Conservation (phyloP, 1,140 invertebrate genomes). For the Trypoxylus dichotomus region DNA sequence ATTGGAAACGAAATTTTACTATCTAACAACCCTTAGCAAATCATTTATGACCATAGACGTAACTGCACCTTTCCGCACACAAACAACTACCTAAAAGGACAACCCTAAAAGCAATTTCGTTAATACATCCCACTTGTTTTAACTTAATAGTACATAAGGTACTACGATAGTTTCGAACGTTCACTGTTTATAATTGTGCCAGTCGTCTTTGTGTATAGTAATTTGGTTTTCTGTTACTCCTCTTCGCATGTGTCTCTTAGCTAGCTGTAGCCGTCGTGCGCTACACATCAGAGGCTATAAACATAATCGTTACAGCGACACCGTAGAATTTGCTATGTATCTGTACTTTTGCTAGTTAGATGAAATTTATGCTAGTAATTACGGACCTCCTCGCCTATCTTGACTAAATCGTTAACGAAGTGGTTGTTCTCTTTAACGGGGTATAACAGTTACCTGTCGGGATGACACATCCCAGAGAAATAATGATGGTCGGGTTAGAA, state of each 20-base stretch:
- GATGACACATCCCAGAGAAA: neutral
- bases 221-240: too few relatives aligned
- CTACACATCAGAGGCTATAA: slow-evolving; percentile 32
- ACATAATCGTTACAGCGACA: slow-evolving; percentile 40
- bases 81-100: too few relatives aligned
- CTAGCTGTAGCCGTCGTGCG: neutral
- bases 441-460: neutral
- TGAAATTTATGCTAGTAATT: slow-evolving; percentile 17
- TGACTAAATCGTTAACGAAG: slow-evolving; percentile 11
- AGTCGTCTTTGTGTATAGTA: neutral
- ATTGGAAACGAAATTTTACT: too few relatives aligned
- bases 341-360: slow-evolving; percentile 15
- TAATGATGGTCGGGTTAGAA: too few relatives aligned
- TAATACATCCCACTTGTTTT: neutral
- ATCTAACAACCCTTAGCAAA: too few relatives aligned
- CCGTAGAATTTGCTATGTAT: slow-evolving; percentile 5
- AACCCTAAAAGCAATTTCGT: neutral
- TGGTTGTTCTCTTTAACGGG: neutral
- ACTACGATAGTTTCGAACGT: neutral
- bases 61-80: too few relatives aligned
- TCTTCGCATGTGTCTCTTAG: too few relatives aligned
- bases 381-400: slow-evolving; percentile 5
- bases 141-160: neutral
- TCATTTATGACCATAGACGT: too few relatives aligned
- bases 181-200: slow-evolving; percentile 2